Conservation (phyloP, 1,140 invertebrate genomes). For the Anastatus disparis region DNA sequence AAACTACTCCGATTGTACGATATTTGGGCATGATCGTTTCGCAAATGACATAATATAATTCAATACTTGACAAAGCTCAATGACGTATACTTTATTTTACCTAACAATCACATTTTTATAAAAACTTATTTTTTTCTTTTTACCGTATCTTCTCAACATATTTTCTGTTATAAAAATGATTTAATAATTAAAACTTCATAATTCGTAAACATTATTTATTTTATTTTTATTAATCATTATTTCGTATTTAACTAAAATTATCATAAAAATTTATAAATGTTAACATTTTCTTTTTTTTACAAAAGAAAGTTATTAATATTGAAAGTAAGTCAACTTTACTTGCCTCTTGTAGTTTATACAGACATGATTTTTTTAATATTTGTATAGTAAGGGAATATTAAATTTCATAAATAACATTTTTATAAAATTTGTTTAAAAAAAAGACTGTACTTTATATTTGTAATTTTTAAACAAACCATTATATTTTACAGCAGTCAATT, state of each 20-base stretch:
- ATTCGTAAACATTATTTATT: neutral
- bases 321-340: neutral
- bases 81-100: slow-evolving; percentile 25
- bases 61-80: slow-evolving; percentile 41
- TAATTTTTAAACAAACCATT: neutral
- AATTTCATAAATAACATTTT: slow-evolving; percentile 18
- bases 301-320: neutral
- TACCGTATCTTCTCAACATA: too few species aligned
- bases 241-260: slow-evolving; percentile 5
- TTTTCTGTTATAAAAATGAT: neutral
- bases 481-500: slow-evolving; percentile 11
- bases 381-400: neutral
- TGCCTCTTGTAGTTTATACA: neutral
- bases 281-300: slow-evolving; percentile 5
- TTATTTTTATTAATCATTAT: too few species aligned
- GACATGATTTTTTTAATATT: neutral
- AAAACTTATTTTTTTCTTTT: neutral
- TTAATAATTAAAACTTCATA: neutral
- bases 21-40: slow-evolving; percentile 37
- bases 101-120: neutral
- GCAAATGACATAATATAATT: slow-evolving; percentile 40
- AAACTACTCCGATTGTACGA: slow-evolving; percentile 38
- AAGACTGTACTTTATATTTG: neutral
- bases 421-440: slow-evolving; percentile 13
- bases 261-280: slow-evolving; percentile 20